These are phyloP conservation scores for Ptilodon capucinus DNA, from an alignment of 2,888 invertebrate species.

Conservation along the genomic window DNA sequence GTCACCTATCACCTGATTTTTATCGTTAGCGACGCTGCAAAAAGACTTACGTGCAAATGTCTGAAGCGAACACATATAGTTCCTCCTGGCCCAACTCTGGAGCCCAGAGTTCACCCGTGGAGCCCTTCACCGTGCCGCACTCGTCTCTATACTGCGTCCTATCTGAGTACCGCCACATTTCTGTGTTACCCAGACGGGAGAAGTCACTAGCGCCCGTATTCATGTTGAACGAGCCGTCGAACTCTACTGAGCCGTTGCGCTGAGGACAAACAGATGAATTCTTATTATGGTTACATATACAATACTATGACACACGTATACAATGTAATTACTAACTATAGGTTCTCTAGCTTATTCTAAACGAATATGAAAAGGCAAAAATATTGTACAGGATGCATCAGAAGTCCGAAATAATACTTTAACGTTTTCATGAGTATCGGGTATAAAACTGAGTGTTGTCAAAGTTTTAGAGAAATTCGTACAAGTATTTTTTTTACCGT, in stretches of 20 bases:
- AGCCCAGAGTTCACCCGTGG: slow-evolving; percentile 91
- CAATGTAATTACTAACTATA: no score
- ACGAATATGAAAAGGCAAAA: no score
- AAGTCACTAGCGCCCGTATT: slow-evolving; percentile 87
- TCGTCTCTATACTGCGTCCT: slow-evolving; percentile 81
- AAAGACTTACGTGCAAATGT: slow-evolving; percentile 88
- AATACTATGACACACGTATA: no score
- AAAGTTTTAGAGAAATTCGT: no score
- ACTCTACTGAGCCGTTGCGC: slow-evolving; percentile 88
- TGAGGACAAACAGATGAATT: slow-evolving; percentile 50
- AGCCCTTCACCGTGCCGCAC: slow-evolving; percentile 88
- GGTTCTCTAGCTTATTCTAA: no score
- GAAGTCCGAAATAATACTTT: no score
- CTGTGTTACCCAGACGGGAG: slow-evolving; percentile 85
- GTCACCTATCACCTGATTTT: no score
- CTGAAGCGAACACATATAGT: slow-evolving; percentile 87
- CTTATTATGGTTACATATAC: no score
- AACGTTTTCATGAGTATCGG: no score
- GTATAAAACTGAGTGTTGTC: no score
- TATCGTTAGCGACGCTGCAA: neutral
- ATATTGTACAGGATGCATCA: no score
- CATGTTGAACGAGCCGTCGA: slow-evolving; percentile 91
- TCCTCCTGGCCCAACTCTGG: slow-evolving; percentile 83
- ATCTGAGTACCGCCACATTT: slow-evolving; percentile 86
- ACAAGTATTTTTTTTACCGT: no score